Conservation (phyloP, 2,797 vertebrate species). For the Falco concolor region DNA sequence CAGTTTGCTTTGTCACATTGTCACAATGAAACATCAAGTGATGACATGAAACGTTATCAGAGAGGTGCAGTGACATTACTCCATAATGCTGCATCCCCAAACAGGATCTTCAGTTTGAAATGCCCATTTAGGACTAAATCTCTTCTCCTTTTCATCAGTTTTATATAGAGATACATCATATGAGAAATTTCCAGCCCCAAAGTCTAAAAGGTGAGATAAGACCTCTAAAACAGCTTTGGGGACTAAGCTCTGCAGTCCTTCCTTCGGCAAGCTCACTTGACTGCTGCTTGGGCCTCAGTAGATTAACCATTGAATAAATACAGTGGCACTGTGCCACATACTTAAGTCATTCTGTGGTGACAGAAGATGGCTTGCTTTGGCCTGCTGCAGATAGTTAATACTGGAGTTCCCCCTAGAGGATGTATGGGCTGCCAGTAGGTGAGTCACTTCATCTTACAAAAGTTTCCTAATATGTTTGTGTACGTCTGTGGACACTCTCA, state of each 20-base stretch:
- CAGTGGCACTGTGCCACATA: background rate
- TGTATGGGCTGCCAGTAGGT: background rate
- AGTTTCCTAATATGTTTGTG: background rate
- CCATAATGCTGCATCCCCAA: background rate
- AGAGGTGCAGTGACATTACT: background rate
- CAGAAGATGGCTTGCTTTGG: background rate
- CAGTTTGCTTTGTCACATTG: background rate
- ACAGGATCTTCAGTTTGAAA: background rate
- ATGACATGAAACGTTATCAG: background rate
- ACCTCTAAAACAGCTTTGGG: background rate
- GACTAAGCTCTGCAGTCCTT: background rate
- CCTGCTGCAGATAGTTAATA: background rate
- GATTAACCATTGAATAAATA: background rate
- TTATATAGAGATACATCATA: background rate
- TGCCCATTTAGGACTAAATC: background rate
- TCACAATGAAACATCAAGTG: background rate
- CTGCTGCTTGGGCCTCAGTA: background rate
- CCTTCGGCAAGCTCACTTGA: background rate
- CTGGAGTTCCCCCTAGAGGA: constrained; percentile 52
- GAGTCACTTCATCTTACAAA: background rate
- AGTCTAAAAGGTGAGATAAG: background rate
- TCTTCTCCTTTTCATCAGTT: background rate
- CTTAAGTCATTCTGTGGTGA: background rate
- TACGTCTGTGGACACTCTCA: rapidly evolving
- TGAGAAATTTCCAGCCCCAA: background rate